Evolutionary conservation across 2,888 invertebrate genomes (phyloP).

Genomic region (Mactromeris polynyma): DNA sequence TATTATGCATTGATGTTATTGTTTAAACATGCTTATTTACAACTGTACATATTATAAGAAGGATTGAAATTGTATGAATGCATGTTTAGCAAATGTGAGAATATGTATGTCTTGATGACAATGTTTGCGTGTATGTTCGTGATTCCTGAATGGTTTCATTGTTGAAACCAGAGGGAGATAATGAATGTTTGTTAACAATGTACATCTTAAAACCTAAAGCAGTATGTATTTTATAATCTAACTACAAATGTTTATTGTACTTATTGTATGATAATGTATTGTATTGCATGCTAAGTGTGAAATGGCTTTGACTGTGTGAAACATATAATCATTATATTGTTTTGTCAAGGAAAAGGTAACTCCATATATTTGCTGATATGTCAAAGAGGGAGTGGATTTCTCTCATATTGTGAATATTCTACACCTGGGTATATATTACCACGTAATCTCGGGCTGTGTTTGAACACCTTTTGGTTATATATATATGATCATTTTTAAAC

Average conservation of each 20-base stretch:
- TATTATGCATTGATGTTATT: constrained; percentile 15
- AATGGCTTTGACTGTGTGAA: background rate
- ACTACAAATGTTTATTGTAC: background rate
- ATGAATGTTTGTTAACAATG: background rate
- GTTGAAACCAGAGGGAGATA: background rate
- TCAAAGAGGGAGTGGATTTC: too few species aligned
- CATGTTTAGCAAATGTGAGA: background rate
- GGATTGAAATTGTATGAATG: background rate
- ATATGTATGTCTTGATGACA: background rate
- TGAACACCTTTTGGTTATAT: too few species aligned
- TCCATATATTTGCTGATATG: too few species aligned
- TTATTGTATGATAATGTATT: background rate
- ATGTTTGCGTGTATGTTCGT: background rate
- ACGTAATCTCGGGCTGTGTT: too few species aligned
- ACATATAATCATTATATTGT: background rate
- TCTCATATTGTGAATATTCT: too few species aligned
- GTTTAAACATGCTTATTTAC: constrained; percentile 7
- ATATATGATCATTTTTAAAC: too few species aligned
- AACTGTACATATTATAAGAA: background rate
- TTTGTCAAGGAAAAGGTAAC: background rate
- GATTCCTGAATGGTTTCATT: background rate
- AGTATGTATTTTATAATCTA: constrained; percentile 4
- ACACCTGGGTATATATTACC: too few species aligned
- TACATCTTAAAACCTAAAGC: constrained; percentile 5
- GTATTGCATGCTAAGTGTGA: background rate